Evolutionary conservation across 2,888 invertebrate species (phyloP), one percentile per base, ranked within the genome.

Genomic region (Lamproptera curius): DNA sequence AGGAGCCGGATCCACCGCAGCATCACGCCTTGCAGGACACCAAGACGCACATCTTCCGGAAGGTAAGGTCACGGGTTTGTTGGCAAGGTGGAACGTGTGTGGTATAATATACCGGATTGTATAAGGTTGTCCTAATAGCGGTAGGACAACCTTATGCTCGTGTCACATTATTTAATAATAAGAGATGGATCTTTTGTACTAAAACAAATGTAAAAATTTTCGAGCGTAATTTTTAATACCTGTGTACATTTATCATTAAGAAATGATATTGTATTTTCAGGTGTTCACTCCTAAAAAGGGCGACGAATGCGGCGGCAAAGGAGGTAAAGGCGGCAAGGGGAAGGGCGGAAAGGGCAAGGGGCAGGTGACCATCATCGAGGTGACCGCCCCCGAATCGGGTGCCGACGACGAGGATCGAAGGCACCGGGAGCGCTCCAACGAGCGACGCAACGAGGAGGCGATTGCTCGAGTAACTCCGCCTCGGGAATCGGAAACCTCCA

Each of bases 321-420:
- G 92, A 0, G 93, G 92, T 61, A 92, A 92, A 8, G 92, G 91
- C 34, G 93, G 92, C 43, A 92, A 94, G 53, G 93, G 92, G 16
- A 92, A 92, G 57, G 92, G 92, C 1, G 92, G 92, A 1, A 93
- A 91, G 58, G 91, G 90, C 46, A 93, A 93, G 68, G 92, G 91
- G 1, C 93, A 93, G 57, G 93, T 93, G 42, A 91, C 93, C 43
- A 91, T 93, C 45, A 91, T 93, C 51, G 93, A 93, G 58, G 76
- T 76, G 17, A 79, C 75, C 0, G 76, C 83, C 3, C 77, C 79
- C 1, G 80, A 81, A 50, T 70, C 78, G 0, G 77, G 79, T 4
- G 75, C 70, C 2, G 83, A 81, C 51, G 83, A 84, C 42, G 84
- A 84, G 23, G 76, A 82, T 72, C 52, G 88, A 70, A 55, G 71